Evolutionary conservation across 2,113 vertebrate genomes (phyloP), one percentile per base, ranked within the genome.

Genomic region (Capricornis sumatraensis): DNA sequence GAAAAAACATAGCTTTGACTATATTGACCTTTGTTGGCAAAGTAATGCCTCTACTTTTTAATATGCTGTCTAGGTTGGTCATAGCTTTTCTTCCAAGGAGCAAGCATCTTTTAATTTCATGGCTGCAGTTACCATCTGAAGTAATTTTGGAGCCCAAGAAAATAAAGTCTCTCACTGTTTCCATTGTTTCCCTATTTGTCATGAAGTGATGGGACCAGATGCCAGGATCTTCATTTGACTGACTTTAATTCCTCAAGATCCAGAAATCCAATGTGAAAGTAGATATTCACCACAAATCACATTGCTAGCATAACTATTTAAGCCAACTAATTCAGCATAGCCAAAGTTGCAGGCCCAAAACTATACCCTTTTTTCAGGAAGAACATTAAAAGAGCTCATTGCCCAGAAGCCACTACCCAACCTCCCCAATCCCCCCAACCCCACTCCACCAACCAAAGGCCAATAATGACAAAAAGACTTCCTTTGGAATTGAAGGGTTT

Each of bases 371-470:
- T 43, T 55, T 45, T 43, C 36, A 92, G 25, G 64, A 2, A 89
- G 27, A 74, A 60, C 14, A 60, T 82, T 87, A 40, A 17, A 87
- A 55, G 58, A 71, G 50, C 17, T 82, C 64, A 25, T 43, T 64
- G 47, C 14, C 40, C 40, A 87, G 36, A 17, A 67, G 14, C 17
- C 33, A 62, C 7, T 0, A 11, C n/a, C n/a, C 17, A 36, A 21
- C 33, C 1, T 15, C 4, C 17, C 8, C 13, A 47, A 47, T 13
- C 47, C 0, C 33, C 33, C 16, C 16, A 1, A 33, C 7, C 62
- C 62, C 4, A 17, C 62, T n/a, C 33, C 16, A n/a, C 33, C 4
- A 19, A 17, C 64, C 74, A 40, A 67, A 79, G 76, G 14, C 14
- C 50, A 58, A 16, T 52, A 43, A 88, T 43, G 21, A 74, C 60